These are phyloP conservation scores for Rhinichthys osculus DNA, from an alignment of 2,797 vertebrate genomes.

Conservation along the genomic window DNA sequence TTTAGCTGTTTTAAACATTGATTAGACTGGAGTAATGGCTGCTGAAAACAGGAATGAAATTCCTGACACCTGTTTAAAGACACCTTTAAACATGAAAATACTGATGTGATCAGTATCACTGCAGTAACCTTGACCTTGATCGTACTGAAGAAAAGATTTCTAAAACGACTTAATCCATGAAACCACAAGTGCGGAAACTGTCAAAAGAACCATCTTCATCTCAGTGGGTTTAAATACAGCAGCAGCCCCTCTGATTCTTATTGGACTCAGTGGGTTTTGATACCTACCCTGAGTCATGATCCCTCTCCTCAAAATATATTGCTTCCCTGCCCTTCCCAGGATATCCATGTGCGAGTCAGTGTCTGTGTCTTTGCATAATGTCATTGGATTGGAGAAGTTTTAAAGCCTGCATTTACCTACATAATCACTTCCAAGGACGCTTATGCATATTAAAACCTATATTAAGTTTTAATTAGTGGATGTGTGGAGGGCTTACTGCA, in stretches of 20 bases:
- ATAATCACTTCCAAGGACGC: constrained; percentile 55
- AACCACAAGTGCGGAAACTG: background rate
- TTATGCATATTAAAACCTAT: constrained; percentile 63
- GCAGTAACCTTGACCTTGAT: background rate
- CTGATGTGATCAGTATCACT: background rate
- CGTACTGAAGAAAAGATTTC: background rate
- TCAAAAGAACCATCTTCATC: background rate
- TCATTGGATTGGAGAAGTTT: constrained; percentile 42
- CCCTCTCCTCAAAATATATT: constrained; percentile 29
- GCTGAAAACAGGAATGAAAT: background rate
- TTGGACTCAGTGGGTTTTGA: background rate
- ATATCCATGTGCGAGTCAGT: constrained; percentile 5
- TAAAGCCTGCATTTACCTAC: constrained; percentile 39
- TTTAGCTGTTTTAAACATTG: too few relatives aligned
- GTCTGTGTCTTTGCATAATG: constrained; percentile 17
- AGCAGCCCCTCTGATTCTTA: background rate
- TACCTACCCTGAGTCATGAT: constrained; percentile 33
- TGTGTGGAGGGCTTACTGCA: constrained; percentile 56
- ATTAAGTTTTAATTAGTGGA: constrained; percentile 61
- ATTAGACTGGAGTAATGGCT: too few relatives aligned
- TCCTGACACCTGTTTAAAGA: too few relatives aligned
- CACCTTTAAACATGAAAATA: background rate
- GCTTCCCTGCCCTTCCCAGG: constrained; percentile 17
- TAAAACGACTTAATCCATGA: background rate
- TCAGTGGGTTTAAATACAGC: background rate